Evolutionary conservation across 2,888 invertebrate genomes (phyloP).

Genomic region (Tetragonisca angustula): DNA sequence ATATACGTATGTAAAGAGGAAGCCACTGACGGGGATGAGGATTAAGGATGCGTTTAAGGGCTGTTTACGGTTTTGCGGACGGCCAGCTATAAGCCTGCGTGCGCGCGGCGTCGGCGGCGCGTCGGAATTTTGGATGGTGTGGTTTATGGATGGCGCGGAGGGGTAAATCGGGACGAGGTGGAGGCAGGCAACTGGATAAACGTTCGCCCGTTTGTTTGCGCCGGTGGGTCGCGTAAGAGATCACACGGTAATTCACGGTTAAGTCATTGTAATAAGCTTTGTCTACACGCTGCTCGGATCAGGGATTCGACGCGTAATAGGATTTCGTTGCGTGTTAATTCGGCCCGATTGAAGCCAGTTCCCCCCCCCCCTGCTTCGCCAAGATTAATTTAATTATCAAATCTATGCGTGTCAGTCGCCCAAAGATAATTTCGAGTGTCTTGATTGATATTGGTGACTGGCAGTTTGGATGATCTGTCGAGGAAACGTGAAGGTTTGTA

Average conservation of each 20-base stretch:
- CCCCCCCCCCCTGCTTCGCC: too few relatives aligned
- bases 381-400: slow-evolving; percentile 1
- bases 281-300: slow-evolving; percentile 31
- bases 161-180: slow-evolving; percentile 47
- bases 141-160: slow-evolving; percentile 60
- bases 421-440: neutral
- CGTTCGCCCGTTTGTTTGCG: slow-evolving; percentile 43
- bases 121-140: slow-evolving; percentile 63
- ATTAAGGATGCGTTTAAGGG: slow-evolving; percentile 75
- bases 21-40: slow-evolving; percentile 59
- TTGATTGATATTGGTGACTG: neutral
- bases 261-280: slow-evolving; percentile 59
- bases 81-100: slow-evolving; percentile 56
- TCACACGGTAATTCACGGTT: slow-evolving; percentile 33
- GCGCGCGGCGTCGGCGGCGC: slow-evolving; percentile 30
- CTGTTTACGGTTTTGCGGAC: slow-evolving; percentile 75
- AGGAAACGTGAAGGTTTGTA: neutral
- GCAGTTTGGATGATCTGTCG: neutral
- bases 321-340: slow-evolving; percentile 46
- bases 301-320: slow-evolving; percentile 37
- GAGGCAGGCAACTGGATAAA: slow-evolving; percentile 51
- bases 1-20: neutral
- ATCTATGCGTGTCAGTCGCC: neutral
- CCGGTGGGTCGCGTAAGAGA: slow-evolving; percentile 49
- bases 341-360: slow-evolving; percentile 24